Base-by-base conservation (phyloP, 2,797 vertebrate species). In the Chloroceryle amazona region DNA sequence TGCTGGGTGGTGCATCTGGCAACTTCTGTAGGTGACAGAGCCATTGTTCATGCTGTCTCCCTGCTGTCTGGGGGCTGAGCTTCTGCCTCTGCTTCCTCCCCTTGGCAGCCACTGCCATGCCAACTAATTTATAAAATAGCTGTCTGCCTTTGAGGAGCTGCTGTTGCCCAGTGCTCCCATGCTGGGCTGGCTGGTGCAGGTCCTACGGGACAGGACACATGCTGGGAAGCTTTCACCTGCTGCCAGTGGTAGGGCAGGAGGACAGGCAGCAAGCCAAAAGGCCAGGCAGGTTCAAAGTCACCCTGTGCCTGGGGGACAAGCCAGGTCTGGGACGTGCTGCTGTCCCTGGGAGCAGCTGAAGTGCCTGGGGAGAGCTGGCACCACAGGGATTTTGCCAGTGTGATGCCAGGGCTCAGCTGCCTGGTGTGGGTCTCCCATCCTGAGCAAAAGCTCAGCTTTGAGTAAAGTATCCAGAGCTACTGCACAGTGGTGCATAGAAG, bases 51-150 rank as follows among this genome's bases (percentile, higher is more conserved):
- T 42, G 28, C 18, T 41, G 13, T 11, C 25, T 35, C 42, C 1
- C 0, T 31, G 23, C 25, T 37, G 33, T 26, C 4, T 0, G 23
- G 42, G 60, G 21, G 7, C 25, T 3, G 0, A 14, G 25, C 31
- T 73, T 18, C 29, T 3, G 10, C 73, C 46, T 3, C 2, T 18
- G 37, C 33, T 61, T 37, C 31, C 22, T 49, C 55, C 1, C 0
- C 29, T 65, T 1, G 6, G 63, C 54, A 62, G 57, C 39, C 1
- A 1, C 58, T 72, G 86, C 44, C 2, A 1, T 12, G 3, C 65
- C 63, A 62, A 68, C 60, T 68, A 37, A 82, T 42, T 81, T 29
- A 29, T 52, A 23, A 23, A 42, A 75, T 15, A 71, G 41, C n/a
- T 35, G 57, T 58, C 63, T 29, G 57, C 41, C 49, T 31, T 65